Evolutionary conservation across 2,113 vertebrate species (phyloP).

Genomic region (Epinephelus fuscoguttatus): DNA sequence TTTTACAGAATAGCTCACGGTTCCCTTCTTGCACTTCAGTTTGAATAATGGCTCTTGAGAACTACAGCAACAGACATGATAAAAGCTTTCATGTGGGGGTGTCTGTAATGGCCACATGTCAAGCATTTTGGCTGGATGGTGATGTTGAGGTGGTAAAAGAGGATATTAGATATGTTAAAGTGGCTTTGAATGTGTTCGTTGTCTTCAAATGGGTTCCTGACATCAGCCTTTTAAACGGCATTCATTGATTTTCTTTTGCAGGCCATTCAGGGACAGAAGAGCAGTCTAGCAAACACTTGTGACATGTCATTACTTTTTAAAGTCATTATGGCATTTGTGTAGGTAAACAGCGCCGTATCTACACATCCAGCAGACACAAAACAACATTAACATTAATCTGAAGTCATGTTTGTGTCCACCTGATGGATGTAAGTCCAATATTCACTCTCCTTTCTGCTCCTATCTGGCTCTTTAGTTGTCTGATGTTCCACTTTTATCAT

Average conservation of each 20-base stretch:
- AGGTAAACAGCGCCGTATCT: background rate
- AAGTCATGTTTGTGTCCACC: background rate
- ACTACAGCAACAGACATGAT: background rate
- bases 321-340: background rate
- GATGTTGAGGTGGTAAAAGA: background rate
- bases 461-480: background rate
- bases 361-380: background rate
- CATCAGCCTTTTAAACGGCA: background rate
- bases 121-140: background rate
- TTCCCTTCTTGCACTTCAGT: background rate
- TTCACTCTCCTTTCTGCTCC: background rate
- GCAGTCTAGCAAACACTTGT: background rate
- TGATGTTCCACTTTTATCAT: background rate
- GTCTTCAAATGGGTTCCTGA: background rate
- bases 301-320: background rate
- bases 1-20: background rate
- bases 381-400: background rate
- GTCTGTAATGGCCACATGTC: background rate
- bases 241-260: background rate
- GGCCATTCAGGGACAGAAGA: background rate
- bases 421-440: background rate
- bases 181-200: background rate
- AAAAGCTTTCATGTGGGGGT: background rate
- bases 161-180: background rate
- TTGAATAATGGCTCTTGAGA: background rate